Evolutionary conservation across 2,113 vertebrate genomes (phyloP).

Genomic region (Vireo altiloquus): DNA sequence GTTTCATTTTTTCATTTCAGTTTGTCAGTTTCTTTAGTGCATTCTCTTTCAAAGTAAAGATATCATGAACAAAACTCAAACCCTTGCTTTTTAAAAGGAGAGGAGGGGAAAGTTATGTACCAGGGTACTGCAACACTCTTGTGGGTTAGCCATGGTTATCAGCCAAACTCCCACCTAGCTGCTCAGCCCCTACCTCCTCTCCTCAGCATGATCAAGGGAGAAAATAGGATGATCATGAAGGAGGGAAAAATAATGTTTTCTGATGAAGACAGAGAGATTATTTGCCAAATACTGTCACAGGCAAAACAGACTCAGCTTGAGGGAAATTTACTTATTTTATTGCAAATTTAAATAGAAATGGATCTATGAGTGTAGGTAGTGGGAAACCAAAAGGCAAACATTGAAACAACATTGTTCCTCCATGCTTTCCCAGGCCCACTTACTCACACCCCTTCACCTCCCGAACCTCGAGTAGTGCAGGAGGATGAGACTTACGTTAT

Average conservation of each 20-base stretch:
- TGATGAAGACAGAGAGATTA: neutral
- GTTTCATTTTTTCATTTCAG: neutral
- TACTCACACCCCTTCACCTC: fast-evolving
- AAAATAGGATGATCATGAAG: neutral
- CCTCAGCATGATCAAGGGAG: neutral
- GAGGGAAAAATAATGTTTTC: neutral
- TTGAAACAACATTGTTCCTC: neutral
- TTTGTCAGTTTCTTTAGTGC: neutral
- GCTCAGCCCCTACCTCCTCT: neutral
- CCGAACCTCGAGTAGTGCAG: fast-evolving
- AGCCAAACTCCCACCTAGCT: neutral
- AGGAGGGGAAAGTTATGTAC: neutral
- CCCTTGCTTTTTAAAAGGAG: neutral
- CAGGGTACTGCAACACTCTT: neutral
- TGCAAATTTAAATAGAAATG: neutral
- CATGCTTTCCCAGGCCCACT: neutral
- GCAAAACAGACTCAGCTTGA: neutral
- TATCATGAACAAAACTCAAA: neutral
- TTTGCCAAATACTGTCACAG: neutral
- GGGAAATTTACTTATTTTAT: neutral
- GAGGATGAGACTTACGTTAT: neutral
- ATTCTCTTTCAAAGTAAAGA: neutral
- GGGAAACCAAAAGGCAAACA: neutral
- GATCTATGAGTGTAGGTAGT: neutral
- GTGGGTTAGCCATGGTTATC: neutral